Evolutionary conservation across 2,797 vertebrate genomes (phyloP).

Genomic region (Pseudomugil tenellus): DNA sequence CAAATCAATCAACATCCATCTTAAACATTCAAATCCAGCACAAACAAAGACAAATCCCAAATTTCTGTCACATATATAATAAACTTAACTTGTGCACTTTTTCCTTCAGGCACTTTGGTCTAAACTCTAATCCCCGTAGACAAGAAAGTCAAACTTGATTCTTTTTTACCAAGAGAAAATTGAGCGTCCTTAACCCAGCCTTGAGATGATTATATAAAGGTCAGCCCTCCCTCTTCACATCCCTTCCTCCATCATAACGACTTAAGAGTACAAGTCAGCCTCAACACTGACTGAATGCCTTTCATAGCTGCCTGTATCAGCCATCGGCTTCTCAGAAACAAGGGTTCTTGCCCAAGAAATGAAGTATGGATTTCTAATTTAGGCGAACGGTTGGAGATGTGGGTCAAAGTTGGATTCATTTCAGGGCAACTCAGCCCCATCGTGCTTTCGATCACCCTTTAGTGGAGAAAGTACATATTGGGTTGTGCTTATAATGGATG

Average conservation of each 20-base stretch:
- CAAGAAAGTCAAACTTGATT: conserved; percentile 61
- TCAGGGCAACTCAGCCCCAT: conserved; percentile 62
- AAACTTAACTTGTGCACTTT: conserved; percentile 45
- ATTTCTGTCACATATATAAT: conserved; percentile 25
- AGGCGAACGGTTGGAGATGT: conserved; percentile 70
- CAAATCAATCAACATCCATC: conserved; percentile 28
- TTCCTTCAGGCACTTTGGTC: conserved; percentile 35
- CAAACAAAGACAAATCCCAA: conserved; percentile 51
- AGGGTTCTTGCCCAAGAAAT: conserved; percentile 75
- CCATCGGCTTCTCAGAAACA: conserved; percentile 64
- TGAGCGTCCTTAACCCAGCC: conserved; percentile 27
- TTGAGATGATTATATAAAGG: conserved; percentile 72
- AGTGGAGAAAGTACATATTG: conserved; percentile 68
- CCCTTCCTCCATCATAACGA: conserved; percentile 48
- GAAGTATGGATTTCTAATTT: conserved; percentile 86
- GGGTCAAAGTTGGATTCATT: conserved; percentile 81
- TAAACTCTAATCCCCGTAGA: conserved; percentile 50
- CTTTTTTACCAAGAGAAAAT: conserved; percentile 17
- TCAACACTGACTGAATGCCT: conserved; percentile 71
- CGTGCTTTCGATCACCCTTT: conserved; percentile 65
- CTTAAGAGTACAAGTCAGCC: conserved; percentile 49
- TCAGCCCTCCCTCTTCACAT: conserved; percentile 48
- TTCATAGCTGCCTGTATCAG: conserved; percentile 58
- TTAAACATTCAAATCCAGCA: conserved; percentile 24
- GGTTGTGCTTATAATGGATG: conserved; percentile 64